These are phyloP conservation scores for Platypus cylindrus DNA, from an alignment of 2,888 invertebrate species.

Conservation along the genomic window DNA sequence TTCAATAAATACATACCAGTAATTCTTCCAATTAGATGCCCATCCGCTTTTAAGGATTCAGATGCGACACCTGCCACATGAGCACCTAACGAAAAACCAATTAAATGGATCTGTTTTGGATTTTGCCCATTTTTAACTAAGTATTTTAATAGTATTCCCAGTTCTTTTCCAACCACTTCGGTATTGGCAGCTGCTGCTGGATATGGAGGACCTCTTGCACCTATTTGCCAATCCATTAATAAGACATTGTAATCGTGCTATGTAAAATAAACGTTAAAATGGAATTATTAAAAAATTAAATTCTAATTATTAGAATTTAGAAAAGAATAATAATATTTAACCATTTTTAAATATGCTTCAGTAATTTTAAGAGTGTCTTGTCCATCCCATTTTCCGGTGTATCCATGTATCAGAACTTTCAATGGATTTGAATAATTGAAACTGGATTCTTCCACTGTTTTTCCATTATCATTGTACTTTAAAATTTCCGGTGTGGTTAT, in stretches of 20 bases:
- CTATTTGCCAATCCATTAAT: constrained; percentile 44
- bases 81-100: constrained; percentile 49
- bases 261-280: constrained; percentile 2
- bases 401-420: constrained; percentile 46
- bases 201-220: constrained; percentile 43
- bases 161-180: constrained; percentile 45
- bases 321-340: constrained; percentile 22
- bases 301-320: not conserved
- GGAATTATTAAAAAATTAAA: too few species aligned
- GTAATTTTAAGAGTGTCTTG: constrained; percentile 35
- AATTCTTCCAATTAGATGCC: constrained; percentile 41
- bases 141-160: constrained; percentile 40
- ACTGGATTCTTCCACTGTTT: constrained; percentile 35
- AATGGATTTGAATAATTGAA: constrained; percentile 36
- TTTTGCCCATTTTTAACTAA: constrained; percentile 37
- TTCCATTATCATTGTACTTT: constrained; percentile 37
- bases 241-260: constrained; percentile 44
- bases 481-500: constrained; percentile 34
- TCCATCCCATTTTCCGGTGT: constrained; percentile 42
- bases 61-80: constrained; percentile 48
- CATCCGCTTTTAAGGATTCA: constrained; percentile 37
- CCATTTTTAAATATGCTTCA: constrained; percentile 38
- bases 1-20: constrained; percentile 32
- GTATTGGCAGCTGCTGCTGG: constrained; percentile 45
- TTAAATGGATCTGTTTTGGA: constrained; percentile 38